A percentile compares a stretch with the other conserved stretches of the same genome.
Conservation (phyloP, 2,797 vertebrate species). For the Spatula versicolor region DNA sequence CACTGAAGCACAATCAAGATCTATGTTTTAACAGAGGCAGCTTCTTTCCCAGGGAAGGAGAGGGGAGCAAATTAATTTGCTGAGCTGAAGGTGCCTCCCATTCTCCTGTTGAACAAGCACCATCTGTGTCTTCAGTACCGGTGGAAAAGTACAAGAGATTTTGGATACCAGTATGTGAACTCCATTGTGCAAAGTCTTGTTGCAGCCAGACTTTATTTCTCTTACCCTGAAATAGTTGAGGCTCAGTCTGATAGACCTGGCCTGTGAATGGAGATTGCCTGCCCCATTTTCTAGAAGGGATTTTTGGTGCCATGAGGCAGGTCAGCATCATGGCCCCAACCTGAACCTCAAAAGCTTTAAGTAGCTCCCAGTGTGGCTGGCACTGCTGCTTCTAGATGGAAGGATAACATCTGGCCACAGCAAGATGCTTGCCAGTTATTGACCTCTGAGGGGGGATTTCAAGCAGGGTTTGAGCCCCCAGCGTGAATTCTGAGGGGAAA, state of each 20-base stretch:
- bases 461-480: neutral
- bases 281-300: neutral
- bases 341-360: neutral
- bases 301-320: neutral
- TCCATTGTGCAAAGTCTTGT: neutral
- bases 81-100: neutral
- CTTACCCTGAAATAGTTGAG: neutral
- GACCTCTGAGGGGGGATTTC: neutral
- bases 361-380: neutral
- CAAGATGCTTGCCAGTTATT: neutral
- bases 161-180: fast-evolving
- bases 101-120: neutral
- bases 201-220: neutral
- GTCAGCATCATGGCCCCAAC: neutral
- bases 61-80: neutral
- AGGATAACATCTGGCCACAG: neutral
- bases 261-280: neutral
- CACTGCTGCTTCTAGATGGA: neutral
- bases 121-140: neutral
- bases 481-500: neutral
- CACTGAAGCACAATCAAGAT: neutral
- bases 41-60: neutral
- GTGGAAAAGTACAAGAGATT: neutral
- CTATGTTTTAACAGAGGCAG: neutral
- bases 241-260: neutral